These are phyloP conservation scores for Petrophora chlorosata DNA, from an alignment of 2,888 invertebrate species.

Conservation along the genomic window DNA sequence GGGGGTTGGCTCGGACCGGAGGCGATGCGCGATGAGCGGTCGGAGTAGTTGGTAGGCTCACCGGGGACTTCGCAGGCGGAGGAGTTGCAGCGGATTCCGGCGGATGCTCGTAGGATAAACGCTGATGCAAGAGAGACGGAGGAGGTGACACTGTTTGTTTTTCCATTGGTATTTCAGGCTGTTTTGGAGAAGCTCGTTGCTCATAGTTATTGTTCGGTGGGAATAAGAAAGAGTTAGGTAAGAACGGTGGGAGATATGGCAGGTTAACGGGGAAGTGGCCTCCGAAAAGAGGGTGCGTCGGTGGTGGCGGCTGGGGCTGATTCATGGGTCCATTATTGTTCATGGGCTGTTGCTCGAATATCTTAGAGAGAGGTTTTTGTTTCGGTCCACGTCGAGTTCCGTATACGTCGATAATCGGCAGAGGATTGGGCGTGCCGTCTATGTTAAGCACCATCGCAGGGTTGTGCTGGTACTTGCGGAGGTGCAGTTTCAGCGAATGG, in stretches of 20 bases:
- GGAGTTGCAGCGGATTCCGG: constrained; percentile 46
- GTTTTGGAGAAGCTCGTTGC: constrained; percentile 60
- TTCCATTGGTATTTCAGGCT: constrained; percentile 50
- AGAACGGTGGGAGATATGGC: constrained; percentile 73
- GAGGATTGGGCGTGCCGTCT: constrained; percentile 94
- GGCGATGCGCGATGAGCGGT: constrained; percentile 46
- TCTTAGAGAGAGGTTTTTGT: constrained; percentile 74
- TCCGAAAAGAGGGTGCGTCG: constrained; percentile 70
- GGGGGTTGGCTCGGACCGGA: constrained; percentile 51
- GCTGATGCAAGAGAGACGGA: constrained; percentile 69
- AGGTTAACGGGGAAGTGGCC: constrained; percentile 75
- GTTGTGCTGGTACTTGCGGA: constrained; percentile 95
- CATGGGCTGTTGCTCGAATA: constrained; percentile 63
- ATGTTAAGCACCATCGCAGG: constrained; percentile 95
- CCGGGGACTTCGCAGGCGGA: constrained; percentile 59
- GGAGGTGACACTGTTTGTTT: constrained; percentile 58
- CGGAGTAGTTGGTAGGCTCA: constrained; percentile 56
- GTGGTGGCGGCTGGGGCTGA: constrained; percentile 54
- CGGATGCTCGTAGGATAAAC: constrained; percentile 60
- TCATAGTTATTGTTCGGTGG: constrained; percentile 78
- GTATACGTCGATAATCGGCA: constrained; percentile 95
- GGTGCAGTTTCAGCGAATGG: constrained; percentile 97
- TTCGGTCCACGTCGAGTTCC: constrained; percentile 95
- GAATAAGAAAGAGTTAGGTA: constrained; percentile 77
- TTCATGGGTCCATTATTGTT: constrained; percentile 47